Evolutionary conservation across 2,797 vertebrate genomes (phyloP).

Genomic region (Danio aesculapii): DNA sequence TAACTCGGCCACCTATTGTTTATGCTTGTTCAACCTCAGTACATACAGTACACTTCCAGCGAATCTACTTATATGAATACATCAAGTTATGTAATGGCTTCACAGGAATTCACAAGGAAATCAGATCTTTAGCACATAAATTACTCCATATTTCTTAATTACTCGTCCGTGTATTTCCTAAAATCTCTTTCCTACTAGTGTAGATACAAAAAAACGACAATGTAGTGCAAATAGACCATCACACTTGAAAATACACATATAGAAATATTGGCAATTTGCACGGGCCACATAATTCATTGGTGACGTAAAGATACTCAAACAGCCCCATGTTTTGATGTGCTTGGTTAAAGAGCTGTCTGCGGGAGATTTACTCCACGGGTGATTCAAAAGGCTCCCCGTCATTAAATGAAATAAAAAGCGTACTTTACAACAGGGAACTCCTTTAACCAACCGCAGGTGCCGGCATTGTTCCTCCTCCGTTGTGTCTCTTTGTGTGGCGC

Average conservation of each 20-base stretch:
- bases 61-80: neutral
- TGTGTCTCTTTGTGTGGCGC: conserved; percentile 42
- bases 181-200: conserved; percentile 14
- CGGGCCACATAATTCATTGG: neutral
- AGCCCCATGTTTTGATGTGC: conserved; percentile 7
- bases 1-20: neutral
- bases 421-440: conserved; percentile 29
- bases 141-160: conserved; percentile 1
- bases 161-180: conserved; percentile 18
- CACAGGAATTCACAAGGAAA: neutral
- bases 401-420: conserved; percentile 29
- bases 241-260: conserved; percentile 9
- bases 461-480: conserved; percentile 23
- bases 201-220: conserved; percentile 23
- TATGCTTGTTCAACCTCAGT: conserved; percentile 14
- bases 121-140: neutral
- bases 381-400: conserved; percentile 11
- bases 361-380: conserved; percentile 1
- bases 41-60: neutral
- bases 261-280: conserved; percentile 33
- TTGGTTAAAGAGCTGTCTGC: conserved; percentile 17
- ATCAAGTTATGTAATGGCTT: conserved; percentile 20
- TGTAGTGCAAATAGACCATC: conserved; percentile 24
- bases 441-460: conserved; percentile 39
- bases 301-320: conserved; percentile 28